Evolutionary conservation across 1,140 invertebrate genomes (phyloP).

Genomic region (Papilio aristodemus): DNA sequence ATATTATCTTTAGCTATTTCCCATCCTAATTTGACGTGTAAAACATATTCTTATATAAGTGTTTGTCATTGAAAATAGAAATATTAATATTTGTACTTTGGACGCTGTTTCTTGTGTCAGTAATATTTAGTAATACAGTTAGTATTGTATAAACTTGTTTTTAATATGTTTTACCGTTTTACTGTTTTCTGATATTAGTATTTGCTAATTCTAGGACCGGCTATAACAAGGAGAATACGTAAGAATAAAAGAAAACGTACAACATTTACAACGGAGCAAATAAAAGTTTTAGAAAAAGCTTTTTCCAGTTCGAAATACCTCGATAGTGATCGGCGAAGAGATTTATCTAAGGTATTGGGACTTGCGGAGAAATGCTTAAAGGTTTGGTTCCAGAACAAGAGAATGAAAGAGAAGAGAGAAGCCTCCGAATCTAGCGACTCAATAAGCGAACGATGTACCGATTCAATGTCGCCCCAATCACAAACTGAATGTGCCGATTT

Average conservation of each 20-base stretch:
- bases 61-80: too few species aligned
- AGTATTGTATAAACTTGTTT: background rate
- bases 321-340: conserved; percentile 42
- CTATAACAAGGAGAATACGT: conserved; percentile 51
- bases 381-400: conserved; percentile 68
- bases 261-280: conserved; percentile 62
- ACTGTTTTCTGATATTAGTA: background rate
- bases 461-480: conserved; percentile 9
- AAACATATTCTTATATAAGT: too few species aligned
- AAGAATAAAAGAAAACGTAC: conserved; percentile 59
- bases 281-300: conserved; percentile 51
- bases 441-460: conserved; percentile 30
- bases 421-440: conserved; percentile 53
- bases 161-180: background rate
- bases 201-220: conserved; percentile 39
- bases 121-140: too few species aligned
- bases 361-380: conserved; percentile 61
- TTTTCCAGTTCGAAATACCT: conserved; percentile 51
- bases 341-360: conserved; percentile 50
- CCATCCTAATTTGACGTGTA: too few species aligned
- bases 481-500: conserved; percentile 5
- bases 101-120: too few species aligned
- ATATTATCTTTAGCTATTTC: too few species aligned
- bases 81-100: too few species aligned
- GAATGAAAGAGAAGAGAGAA: conserved; percentile 65